Base-by-base conservation (phyloP, 1,140 invertebrate species). In the Araneus ventricosus region DNA sequence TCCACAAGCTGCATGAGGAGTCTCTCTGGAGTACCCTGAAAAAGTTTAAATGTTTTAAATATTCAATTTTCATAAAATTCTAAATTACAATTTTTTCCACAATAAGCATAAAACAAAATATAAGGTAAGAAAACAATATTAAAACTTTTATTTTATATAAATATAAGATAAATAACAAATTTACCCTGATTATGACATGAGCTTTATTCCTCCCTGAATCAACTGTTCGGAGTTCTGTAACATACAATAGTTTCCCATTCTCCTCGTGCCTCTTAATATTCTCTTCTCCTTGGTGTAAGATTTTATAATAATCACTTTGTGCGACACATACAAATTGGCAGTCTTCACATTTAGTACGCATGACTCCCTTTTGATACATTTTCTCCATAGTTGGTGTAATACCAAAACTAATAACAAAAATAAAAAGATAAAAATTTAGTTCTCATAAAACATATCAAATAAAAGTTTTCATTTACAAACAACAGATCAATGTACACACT, bases 251-350 rank as follows among this genome's bases (percentile, higher is more conserved):
- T 89, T 97, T 96, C 2, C 98, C 98, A 4, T 98, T 98, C 94
- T 98, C 97, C 94, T 98, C 98, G 95, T 99, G 98, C 41, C 98
- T 96, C 94, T 97, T 96, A n/a, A 98, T 99, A 95, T 99, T 99
- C 95, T 99, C 98, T 95, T 99, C 98, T 30, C 98, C 98, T 95
- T 96, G 96, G 93, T 96, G 96, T 85, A 97, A 95, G 91, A 97
- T 97, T 59, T 97, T 96, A 95, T 98, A 99, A 95, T 99, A 99
- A 96, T 99, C 98, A 57, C 97, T 97, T 96, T 99, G 99, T 14
- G 99, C 99, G 84, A 99, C 99, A 95, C 99, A 99, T 7, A 99
- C 98, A 96, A 99, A 99, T 96, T 99, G 99, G 95, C 99, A 99
- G 95, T 99, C 99, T 95, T 99, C 98, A 95, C 98, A 98, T 95